phyloP scores from a whole-genome alignment of 1,140 invertebrate genomes.

The Atta texana region DNA sequence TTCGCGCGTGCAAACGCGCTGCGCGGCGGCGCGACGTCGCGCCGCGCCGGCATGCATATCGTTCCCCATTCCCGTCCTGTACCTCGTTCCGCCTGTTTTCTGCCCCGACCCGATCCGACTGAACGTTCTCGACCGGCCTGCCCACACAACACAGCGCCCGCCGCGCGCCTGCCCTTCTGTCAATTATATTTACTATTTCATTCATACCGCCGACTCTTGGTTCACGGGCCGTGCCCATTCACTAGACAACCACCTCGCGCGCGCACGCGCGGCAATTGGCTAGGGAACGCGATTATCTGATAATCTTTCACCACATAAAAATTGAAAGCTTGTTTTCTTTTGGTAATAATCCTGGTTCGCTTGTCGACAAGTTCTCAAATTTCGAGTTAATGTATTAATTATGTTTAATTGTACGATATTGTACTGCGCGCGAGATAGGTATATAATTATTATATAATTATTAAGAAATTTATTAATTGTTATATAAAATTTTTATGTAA shows the following conservation, averaged over 20 bases:
- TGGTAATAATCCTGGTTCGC: neutral
- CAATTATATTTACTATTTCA: constrained; percentile 86
- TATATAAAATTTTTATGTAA: too few relatives aligned
- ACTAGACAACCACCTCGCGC: constrained; percentile 75
- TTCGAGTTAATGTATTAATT: neutral
- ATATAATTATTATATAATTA: too few relatives aligned
- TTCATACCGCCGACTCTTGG: constrained; percentile 82
- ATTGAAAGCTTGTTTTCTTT: constrained; percentile 58
- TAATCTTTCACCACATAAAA: constrained; percentile 23
- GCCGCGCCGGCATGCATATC: constrained; percentile 60
- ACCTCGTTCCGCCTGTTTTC: constrained; percentile 77
- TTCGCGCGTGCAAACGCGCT: constrained; percentile 63
- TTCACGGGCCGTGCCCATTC: constrained; percentile 81
- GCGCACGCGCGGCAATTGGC: constrained; percentile 69
- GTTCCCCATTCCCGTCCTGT: constrained; percentile 77
- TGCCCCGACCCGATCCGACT: constrained; percentile 79
- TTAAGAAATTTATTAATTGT: too few relatives aligned
- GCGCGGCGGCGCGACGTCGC: constrained; percentile 28
- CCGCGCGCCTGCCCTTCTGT: constrained; percentile 82
- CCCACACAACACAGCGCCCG: constrained; percentile 70
- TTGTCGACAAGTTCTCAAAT: too few relatives aligned
- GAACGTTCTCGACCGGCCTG: constrained; percentile 79
- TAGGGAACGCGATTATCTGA: constrained; percentile 47
- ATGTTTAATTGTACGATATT: neutral
- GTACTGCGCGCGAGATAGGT: too few relatives aligned